phyloP scores from a whole-genome alignment of 2,113 vertebrate genomes.

The Nesogale talazaci region DNA sequence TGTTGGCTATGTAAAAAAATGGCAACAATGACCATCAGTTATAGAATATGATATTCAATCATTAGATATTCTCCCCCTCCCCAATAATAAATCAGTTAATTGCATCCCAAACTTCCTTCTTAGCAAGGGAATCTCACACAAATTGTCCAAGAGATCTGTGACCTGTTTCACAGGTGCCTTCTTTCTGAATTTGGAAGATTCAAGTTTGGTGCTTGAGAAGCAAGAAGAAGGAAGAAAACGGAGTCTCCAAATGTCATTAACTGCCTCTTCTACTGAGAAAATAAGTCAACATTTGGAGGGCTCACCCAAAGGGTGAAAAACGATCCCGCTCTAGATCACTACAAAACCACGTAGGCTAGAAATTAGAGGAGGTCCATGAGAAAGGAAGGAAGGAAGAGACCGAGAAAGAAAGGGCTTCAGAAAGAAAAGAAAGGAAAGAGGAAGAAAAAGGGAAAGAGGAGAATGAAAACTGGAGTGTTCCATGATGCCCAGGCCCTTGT shows the following conservation, averaged over 20 bases:
- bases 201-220: background rate
- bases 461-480: background rate
- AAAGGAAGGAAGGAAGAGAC: background rate
- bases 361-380: conserved; percentile 57
- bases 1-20: background rate
- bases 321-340: conserved; percentile 51
- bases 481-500: background rate
- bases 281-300: conserved; percentile 30
- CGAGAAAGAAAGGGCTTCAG: too few relatives aligned
- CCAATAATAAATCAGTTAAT: background rate
- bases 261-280: conserved; percentile 1
- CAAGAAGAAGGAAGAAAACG: conserved; percentile 19
- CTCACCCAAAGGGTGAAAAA: conserved; percentile 44
- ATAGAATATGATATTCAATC: background rate
- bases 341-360: conserved; percentile 54
- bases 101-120: background rate
- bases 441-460: too few relatives aligned
- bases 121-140: background rate
- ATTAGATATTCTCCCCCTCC: background rate
- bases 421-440: too few relatives aligned
- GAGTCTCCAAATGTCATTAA: background rate
- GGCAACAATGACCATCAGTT: background rate
- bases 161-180: background rate
- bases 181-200: conserved; percentile 15
- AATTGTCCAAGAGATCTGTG: background rate